Evolutionary conservation across 2,888 invertebrate genomes (phyloP).

Genomic region (Scaptomyza cyrtandrae): DNA sequence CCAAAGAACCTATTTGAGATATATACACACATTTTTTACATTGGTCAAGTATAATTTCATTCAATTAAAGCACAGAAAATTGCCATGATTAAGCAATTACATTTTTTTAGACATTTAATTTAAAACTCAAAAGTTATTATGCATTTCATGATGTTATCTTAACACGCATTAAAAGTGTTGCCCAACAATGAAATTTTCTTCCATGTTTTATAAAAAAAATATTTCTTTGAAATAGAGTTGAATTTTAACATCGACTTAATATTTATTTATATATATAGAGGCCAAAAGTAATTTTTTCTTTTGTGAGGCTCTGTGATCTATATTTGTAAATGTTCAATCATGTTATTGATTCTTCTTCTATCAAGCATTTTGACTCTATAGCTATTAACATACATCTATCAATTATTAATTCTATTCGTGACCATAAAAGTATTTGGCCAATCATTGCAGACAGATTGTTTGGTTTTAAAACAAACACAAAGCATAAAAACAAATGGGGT

Average conservation of each 20-base stretch:
- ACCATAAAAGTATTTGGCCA: conserved; percentile 39
- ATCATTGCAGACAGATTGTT: conserved; percentile 46
- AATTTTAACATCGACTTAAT: too few species aligned
- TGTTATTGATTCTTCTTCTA: not conserved
- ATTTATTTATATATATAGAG: too few species aligned
- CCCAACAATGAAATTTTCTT: not conserved
- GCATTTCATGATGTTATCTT: not conserved
- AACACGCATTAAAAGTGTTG: not conserved
- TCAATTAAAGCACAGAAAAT: too few species aligned
- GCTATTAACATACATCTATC: conserved; percentile 11
- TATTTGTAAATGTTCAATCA: not conserved
- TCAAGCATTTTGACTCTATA: not conserved
- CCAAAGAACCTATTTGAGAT: too few species aligned
- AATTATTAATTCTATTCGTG: conserved; percentile 65
- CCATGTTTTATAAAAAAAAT: not conserved
- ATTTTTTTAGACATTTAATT: not conserved
- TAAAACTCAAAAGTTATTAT: not conserved
- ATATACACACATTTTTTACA: too few species aligned
- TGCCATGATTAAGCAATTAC: too few species aligned
- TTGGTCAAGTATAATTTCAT: too few species aligned
- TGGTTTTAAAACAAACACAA: conserved; percentile 15
- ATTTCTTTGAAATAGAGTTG: too few species aligned
- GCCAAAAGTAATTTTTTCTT: too few species aligned
- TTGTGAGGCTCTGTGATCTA: not conserved
- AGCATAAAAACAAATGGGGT: conserved; percentile 34